A percentile compares a stretch with the other conserved stretches of the same genome.
phyloP scores from a whole-genome alignment of 2,888 invertebrate genomes.

The Metallyticus violacea region DNA sequence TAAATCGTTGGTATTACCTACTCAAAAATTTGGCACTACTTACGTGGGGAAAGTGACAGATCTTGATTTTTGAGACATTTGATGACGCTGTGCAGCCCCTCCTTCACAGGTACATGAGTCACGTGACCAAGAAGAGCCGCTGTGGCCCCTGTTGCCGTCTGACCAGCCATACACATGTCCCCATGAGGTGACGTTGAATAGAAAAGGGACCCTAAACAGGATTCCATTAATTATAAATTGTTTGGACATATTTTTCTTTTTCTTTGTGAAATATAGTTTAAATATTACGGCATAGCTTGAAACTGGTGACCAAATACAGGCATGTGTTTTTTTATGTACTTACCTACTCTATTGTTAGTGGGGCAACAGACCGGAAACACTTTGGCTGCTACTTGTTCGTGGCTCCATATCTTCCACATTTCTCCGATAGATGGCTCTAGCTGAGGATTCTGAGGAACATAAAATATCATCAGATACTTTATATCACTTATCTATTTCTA shows the following conservation, averaged over 20 bases:
- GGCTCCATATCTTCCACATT: constrained; percentile 13
- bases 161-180: background rate
- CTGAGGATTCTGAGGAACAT: constrained; percentile 6
- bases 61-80: constrained; percentile 19
- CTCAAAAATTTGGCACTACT: background rate
- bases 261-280: too few relatives aligned
- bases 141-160: background rate
- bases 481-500: too few relatives aligned
- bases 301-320: too few relatives aligned
- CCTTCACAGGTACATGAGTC: constrained; percentile 11
- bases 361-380: constrained; percentile 7
- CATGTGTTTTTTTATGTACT: background rate
- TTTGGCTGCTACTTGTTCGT: constrained; percentile 5
- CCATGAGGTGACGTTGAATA: constrained; percentile 6
- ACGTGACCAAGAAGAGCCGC: background rate
- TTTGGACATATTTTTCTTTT: background rate
- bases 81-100: constrained; percentile 11
- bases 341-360: background rate
- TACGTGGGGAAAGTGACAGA: background rate
- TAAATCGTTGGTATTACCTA: background rate
- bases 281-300: too few relatives aligned
- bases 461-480: too few relatives aligned
- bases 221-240: background rate
- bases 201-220: background rate
- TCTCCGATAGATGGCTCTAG: constrained; percentile 1